A percentile compares a stretch with the other conserved stretches of the same genome.
phyloP scores from a whole-genome alignment of 92 coral and sea anemone genomes.

The Meandrina meandrites region DNA sequence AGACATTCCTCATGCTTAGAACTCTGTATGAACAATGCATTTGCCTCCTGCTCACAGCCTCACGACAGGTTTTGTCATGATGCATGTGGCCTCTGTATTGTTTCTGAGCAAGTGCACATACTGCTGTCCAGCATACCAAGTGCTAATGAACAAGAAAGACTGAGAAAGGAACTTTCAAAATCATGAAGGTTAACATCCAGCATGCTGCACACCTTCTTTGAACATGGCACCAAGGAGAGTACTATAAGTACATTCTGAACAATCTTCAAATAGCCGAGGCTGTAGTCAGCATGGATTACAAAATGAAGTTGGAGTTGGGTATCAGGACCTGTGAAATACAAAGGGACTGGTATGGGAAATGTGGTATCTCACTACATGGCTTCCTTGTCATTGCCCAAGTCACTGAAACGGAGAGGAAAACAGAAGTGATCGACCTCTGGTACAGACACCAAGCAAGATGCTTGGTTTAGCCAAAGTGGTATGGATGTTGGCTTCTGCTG shows the following conservation, averaged over 20 bases:
- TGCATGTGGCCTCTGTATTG: background rate
- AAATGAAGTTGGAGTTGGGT: too few species aligned
- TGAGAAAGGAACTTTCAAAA: background rate
- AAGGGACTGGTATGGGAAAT: too few species aligned
- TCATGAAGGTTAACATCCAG: slow-evolving; percentile 11
- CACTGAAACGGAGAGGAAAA: background rate
- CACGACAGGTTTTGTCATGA: slow-evolving; percentile 13
- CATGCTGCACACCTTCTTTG: slow-evolving; percentile 32
- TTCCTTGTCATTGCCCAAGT: too few species aligned
- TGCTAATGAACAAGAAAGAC: background rate
- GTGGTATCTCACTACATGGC: too few species aligned
- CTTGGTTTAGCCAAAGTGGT: background rate
- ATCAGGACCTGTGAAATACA: too few species aligned
- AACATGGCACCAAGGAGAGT: background rate
- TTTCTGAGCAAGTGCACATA: background rate
- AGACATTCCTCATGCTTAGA: slow-evolving; percentile 1
- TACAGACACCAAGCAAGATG: background rate
- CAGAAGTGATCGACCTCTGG: background rate
- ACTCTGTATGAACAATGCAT: slow-evolving; percentile 20
- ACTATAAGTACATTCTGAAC: slow-evolving; percentile 22
- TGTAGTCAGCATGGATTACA: background rate
- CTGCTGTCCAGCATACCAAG: background rate
- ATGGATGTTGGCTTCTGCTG: background rate
- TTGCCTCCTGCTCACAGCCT: slow-evolving; percentile 28
- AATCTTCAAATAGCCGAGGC: slow-evolving; percentile 34